Conservation (phyloP, 2,797 vertebrate species). For the Cuniculus paca region DNA sequence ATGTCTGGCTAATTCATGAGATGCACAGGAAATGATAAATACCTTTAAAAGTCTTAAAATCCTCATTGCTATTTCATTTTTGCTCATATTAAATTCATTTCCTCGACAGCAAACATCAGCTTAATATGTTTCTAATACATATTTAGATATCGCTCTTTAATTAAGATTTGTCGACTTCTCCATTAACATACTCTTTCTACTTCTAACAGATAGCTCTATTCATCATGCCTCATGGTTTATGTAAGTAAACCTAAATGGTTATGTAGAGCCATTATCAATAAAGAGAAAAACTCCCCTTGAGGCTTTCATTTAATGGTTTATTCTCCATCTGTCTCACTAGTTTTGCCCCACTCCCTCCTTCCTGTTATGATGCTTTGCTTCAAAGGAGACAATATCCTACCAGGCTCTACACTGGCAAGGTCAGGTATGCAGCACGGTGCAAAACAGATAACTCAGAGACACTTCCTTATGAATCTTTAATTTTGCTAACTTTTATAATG, state of each 20-base stretch:
- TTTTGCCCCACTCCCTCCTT: not conserved
- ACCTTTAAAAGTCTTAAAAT: conserved; percentile 42
- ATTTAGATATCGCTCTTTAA: conserved; percentile 61
- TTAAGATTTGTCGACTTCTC: conserved; percentile 38
- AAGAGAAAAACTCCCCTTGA: not conserved
- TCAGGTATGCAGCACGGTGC: conserved; percentile 15
- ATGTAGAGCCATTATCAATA: not conserved
- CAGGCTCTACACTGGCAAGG: conserved; percentile 34
- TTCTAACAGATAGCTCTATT: conserved; percentile 20
- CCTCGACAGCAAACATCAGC: conserved; percentile 15
- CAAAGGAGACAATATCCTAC: conserved; percentile 42
- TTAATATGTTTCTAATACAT: conserved; percentile 12
- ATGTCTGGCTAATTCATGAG: conserved; percentile 46
- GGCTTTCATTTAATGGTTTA: not conserved
- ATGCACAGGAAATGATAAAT: conserved; percentile 20
- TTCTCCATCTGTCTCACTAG: not conserved
- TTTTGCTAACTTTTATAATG: conserved; percentile 71
- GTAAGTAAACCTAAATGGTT: conserved; percentile 63
- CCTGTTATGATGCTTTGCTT: conserved; percentile 37
- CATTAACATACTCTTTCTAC: not conserved
- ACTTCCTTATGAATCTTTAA: conserved; percentile 72
- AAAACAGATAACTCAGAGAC: conserved; percentile 65
- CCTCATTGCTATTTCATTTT: conserved; percentile 44
- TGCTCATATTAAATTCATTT: conserved; percentile 61
- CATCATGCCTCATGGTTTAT: conserved; percentile 44